These are phyloP conservation scores for Thyatira batis DNA, from an alignment of 2,888 invertebrate species.

Conservation along the genomic window DNA sequence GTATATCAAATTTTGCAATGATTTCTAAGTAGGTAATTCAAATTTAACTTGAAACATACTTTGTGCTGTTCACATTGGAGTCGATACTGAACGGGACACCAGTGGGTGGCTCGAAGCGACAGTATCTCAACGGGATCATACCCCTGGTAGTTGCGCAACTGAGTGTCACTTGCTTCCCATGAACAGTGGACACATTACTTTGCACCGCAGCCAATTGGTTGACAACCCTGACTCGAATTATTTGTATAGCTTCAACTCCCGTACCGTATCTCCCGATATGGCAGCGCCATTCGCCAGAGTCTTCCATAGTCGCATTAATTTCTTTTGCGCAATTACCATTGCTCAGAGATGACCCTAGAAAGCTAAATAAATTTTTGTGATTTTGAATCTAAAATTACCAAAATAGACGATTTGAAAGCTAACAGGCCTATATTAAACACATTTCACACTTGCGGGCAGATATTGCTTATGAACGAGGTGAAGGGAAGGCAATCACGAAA, in stretches of 20 bases:
- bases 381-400: too few relatives aligned
- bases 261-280: conserved; percentile 62
- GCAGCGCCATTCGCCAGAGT: conserved; percentile 74
- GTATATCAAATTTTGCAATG: too few relatives aligned
- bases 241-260: conserved; percentile 57
- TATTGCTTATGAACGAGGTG: too few relatives aligned
- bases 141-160: conserved; percentile 65
- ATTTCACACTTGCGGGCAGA: too few relatives aligned
- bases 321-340: conserved; percentile 65
- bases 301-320: conserved; percentile 46
- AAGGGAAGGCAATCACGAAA: too few relatives aligned
- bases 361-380: conserved; percentile 34
- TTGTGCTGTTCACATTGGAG: conserved; percentile 49
- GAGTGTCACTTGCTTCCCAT: conserved; percentile 58
- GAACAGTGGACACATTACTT: conserved; percentile 46
- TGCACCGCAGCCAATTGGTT: conserved; percentile 61
- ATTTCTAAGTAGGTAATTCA: too few relatives aligned
- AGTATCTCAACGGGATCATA: conserved; percentile 65
- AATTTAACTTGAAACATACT: conserved; percentile 52
- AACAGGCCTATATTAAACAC: too few relatives aligned
- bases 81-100: conserved; percentile 72
- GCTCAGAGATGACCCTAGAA: conserved; percentile 56
- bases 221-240: conserved; percentile 58
- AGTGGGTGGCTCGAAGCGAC: conserved; percentile 74
- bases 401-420: too few relatives aligned